These are phyloP conservation scores for Epinotia demarniana DNA, from an alignment of 2,888 invertebrate species.

Conservation along the genomic window DNA sequence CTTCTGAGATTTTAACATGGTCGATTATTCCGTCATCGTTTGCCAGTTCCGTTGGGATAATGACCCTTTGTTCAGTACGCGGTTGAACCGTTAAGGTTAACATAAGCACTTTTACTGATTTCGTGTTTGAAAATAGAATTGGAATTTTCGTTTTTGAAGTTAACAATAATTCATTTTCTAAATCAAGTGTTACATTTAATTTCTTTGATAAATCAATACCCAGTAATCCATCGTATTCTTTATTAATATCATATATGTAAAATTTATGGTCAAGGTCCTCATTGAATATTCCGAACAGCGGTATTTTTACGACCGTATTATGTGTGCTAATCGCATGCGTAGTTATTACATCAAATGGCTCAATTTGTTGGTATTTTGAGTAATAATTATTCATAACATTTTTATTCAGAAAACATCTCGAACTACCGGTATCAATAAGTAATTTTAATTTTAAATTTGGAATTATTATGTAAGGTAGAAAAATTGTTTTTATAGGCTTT, in stretches of 20 bases:
- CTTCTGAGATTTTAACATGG: neutral
- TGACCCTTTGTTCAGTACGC: neutral
- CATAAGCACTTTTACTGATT: neutral
- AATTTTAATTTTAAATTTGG: neutral
- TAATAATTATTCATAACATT: neutral
- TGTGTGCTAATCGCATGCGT: neutral
- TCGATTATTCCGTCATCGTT: neutral
- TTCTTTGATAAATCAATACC: neutral
- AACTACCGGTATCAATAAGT: neutral
- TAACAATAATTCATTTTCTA: neutral
- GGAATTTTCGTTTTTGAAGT: neutral
- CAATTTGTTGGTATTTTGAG: neutral
- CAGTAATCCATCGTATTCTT: neutral
- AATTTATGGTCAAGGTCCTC: slow-evolving; percentile 6
- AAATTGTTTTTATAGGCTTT: neutral
- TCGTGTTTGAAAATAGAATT: neutral
- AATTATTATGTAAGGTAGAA: neutral
- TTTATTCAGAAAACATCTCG: neutral
- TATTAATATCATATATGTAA: neutral
- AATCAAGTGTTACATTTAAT: neutral
- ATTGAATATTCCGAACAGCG: neutral
- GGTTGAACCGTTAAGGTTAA: neutral
- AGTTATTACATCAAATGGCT: slow-evolving; percentile 1
- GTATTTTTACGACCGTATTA: neutral
- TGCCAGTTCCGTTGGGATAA: neutral